Conservation (phyloP, 2,113 vertebrate species). For the Emydura subglobosa region DNA sequence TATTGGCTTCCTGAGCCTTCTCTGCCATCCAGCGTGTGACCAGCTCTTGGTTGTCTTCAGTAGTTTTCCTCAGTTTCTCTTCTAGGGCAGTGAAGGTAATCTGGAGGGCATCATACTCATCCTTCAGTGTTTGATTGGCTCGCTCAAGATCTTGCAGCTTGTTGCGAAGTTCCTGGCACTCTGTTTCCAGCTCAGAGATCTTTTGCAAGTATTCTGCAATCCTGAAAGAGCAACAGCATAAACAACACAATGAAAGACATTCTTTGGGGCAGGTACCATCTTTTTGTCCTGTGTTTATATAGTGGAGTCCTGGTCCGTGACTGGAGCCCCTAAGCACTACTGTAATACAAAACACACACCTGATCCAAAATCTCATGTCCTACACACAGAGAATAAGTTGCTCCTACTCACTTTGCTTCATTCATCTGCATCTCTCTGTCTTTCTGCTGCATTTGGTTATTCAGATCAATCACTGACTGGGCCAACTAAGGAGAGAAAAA, state of each 20-base stretch:
- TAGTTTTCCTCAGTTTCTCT: slow-evolving; percentile 94
- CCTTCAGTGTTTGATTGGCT: slow-evolving; percentile 96
- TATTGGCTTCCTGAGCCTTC: slow-evolving; percentile 97
- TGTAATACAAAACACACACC: background rate
- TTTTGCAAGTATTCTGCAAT: slow-evolving; percentile 91
- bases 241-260: background rate
- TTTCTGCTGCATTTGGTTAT: slow-evolving; percentile 95
- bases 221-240: slow-evolving; percentile 75
- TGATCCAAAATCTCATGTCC: background rate
- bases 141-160: slow-evolving; percentile 91
- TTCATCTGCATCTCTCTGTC: slow-evolving; percentile 96
- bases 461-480: slow-evolving; percentile 95
- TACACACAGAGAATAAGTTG: background rate
- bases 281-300: background rate
- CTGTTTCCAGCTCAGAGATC: slow-evolving; percentile 86
- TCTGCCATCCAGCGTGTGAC: slow-evolving; percentile 99
- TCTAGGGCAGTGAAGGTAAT: slow-evolving; percentile 97
- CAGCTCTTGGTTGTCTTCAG: slow-evolving; percentile 97
- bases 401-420: slow-evolving; percentile 89
- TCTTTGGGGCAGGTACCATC: background rate
- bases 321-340: background rate
- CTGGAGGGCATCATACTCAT: slow-evolving; percentile 97
- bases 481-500: slow-evolving; percentile 84
- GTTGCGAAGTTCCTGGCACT: slow-evolving; percentile 89
- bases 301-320: background rate